A percentile compares a stretch with the other conserved stretches of the same genome.
These are phyloP conservation scores for Setipinna tenuifilis DNA, from an alignment of 2,797 vertebrate genomes.

Conservation along the genomic window DNA sequence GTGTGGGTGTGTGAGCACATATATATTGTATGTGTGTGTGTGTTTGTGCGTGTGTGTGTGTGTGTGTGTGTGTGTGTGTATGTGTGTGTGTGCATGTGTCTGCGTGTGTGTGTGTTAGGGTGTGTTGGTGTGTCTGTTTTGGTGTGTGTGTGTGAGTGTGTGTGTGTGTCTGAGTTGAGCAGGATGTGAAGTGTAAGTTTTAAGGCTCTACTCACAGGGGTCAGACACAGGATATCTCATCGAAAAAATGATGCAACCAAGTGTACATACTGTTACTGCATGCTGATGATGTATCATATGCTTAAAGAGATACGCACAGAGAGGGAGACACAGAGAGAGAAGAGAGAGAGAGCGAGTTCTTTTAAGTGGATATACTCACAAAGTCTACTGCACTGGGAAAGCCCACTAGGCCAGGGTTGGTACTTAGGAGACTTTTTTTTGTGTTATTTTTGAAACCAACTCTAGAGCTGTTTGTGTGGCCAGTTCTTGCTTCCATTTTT, in stretches of 20 bases:
- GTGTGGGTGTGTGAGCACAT: neutral
- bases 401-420: no score
- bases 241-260: neutral
- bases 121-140: neutral
- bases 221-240: neutral
- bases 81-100: neutral
- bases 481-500: no score
- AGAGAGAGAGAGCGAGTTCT: no score
- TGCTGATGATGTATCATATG: neutral
- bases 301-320: neutral
- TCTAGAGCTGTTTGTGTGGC: no score
- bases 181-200: neutral
- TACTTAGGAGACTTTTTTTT: no score
- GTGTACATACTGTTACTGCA: neutral
- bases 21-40: neutral
- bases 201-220: neutral
- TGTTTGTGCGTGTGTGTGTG: neutral
- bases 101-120: neutral
- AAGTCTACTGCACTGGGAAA: no score
- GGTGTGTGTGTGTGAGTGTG: neutral
- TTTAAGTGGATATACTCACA: no score
- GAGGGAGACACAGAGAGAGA: neutral
- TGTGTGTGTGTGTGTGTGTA: neutral
- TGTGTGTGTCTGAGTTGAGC: neutral
- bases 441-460: no score